Evolutionary conservation across 2,113 vertebrate genomes (phyloP), one percentile per base, ranked within the genome.

Genomic region (Rhagologus leucostigma): DNA sequence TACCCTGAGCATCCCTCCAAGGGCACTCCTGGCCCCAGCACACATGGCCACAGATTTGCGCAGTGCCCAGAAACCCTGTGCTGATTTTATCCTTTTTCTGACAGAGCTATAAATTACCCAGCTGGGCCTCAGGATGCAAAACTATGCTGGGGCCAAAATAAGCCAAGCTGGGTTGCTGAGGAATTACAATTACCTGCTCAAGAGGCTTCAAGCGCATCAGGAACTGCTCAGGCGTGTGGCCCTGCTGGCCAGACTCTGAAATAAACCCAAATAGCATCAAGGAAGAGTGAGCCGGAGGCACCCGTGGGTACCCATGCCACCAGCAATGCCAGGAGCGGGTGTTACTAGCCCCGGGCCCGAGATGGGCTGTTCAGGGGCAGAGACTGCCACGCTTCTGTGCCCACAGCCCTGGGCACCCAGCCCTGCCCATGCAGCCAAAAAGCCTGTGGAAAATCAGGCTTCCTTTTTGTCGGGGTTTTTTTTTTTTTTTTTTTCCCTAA

Each of bases 151-250:
- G 44, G 84, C 89, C 95, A 93, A 96, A 95, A 60, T 82, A 95
- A 96, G 71, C 71, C 26, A 22, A 70, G 47, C 11, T 84, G 83
- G 9, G 49, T 53, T 32, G 4, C 79, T 74, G 68, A 75, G 50
- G 57, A 95, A 76, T 93, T 78, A 87, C 65, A 76, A 10, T 90
- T 90, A 92, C 89, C 76, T 93, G 76, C 69, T 90, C 37, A 6
- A 53, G 84, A 81, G 73, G 21, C 62, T 84, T 68, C 33, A 39
- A 67, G 60, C 0, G 0, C 50, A 70, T 59, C 0, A 0, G 55
- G 76, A 94, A 26, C 41, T 65, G 52, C 79, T 82, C 81, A 70
- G 30, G 83, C 21, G 0, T 81, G 68, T 2, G 18, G 64, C 32
- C 32, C 16, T 4, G 3, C 41, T 67, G 24, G 42, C 41, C 74